These are phyloP conservation scores for Peromyscus attwateri DNA, from an alignment of 2,797 vertebrate species.

Conservation along the genomic window DNA sequence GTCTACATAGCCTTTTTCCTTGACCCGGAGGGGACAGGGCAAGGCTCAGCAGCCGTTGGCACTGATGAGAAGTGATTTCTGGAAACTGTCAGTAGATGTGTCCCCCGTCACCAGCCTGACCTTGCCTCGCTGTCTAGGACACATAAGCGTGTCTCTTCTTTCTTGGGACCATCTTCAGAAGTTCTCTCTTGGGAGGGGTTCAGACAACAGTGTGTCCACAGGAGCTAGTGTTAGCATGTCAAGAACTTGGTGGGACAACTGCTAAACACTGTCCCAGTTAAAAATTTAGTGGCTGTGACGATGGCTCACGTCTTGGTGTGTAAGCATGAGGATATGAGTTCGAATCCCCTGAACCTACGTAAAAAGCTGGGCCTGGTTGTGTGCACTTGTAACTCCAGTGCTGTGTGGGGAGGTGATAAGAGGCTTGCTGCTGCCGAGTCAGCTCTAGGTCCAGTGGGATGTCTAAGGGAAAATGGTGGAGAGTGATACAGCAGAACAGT, in stretches of 20 bases:
- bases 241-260: not conserved
- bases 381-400: no score
- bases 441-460: no score
- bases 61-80: not conserved
- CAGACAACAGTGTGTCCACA: not conserved
- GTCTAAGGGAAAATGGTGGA: no score
- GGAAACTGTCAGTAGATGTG: not conserved
- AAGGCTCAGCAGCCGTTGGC: not conserved
- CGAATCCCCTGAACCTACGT: no score
- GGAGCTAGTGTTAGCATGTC: not conserved
- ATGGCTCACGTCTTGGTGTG: no score
- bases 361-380: no score
- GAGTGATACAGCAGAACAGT: no score
- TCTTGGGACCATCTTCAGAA: not conserved
- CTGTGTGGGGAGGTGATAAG: no score
- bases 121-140: not conserved
- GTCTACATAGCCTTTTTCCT: not conserved
- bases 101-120: not conserved
- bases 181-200: not conserved
- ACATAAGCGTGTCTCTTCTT: not conserved
- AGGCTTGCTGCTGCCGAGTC: no score
- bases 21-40: not conserved
- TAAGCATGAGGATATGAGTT: no score
- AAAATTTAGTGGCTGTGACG: not conserved
- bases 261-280: not conserved